Conservation (phyloP, 2,888 invertebrate genomes). For the Coenonympha arcania region DNA sequence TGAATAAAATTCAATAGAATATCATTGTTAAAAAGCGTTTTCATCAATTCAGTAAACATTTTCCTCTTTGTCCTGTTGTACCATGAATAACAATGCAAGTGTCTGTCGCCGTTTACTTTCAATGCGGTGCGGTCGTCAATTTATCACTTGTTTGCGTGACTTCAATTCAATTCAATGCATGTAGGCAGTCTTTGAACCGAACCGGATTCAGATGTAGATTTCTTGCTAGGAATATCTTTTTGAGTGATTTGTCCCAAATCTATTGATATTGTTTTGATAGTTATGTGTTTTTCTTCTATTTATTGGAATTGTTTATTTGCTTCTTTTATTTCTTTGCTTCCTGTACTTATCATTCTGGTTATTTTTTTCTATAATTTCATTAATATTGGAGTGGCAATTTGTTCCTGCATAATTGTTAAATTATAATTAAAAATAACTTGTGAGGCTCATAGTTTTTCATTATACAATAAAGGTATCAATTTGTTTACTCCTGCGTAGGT, state of each 20-base stretch:
- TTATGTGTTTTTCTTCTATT: too few relatives aligned
- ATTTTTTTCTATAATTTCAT: too few relatives aligned
- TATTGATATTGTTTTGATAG: not conserved
- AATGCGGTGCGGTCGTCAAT: slow-evolving; percentile 39
- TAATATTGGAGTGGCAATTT: too few relatives aligned
- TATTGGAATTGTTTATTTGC: too few relatives aligned
- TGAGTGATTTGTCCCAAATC: slow-evolving; percentile 2
- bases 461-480: too few relatives aligned
- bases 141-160: slow-evolving; percentile 40
- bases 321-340: too few relatives aligned
- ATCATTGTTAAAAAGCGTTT: not conserved
- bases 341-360: too few relatives aligned
- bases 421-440: too few relatives aligned
- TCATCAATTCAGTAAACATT: slow-evolving; percentile 8
- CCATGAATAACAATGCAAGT: slow-evolving; percentile 47
- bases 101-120: slow-evolving; percentile 38
- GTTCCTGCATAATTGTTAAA: too few relatives aligned
- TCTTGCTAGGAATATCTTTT: slow-evolving; percentile 10
- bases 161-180: slow-evolving; percentile 27
- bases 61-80: slow-evolving; percentile 22
- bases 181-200: slow-evolving; percentile 14
- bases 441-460: too few relatives aligned
- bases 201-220: slow-evolving; percentile 28
- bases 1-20: not conserved
- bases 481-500: too few relatives aligned